Percentiles rank a stretch among this genome's conserved stretches.
Evolutionary conservation across 2,888 invertebrate species (phyloP).

Genomic region (Rhamnusium bicolor): DNA sequence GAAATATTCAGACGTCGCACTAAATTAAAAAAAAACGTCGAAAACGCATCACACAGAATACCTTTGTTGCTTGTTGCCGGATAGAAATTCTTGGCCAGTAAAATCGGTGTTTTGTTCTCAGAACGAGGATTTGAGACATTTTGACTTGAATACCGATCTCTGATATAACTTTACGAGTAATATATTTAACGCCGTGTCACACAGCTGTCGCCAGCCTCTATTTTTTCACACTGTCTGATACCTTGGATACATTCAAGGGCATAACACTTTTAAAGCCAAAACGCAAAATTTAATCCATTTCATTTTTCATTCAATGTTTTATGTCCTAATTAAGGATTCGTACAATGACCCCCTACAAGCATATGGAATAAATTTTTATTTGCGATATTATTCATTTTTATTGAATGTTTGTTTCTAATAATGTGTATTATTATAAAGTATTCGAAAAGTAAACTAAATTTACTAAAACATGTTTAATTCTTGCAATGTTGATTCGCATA

Average conservation of each 20-base stretch:
- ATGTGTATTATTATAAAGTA: too few species aligned
- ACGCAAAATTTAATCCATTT: neutral
- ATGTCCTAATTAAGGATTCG: neutral
- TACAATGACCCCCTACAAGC: neutral
- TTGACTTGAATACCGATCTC: constrained; percentile 64
- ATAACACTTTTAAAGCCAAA: constrained; percentile 24
- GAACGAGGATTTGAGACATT: constrained; percentile 61
- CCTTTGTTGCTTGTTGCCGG: constrained; percentile 27
- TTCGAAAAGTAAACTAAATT: too few species aligned
- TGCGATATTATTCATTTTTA: too few species aligned
- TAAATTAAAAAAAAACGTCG: neutral
- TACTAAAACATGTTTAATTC: too few species aligned
- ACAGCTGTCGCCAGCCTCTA: constrained; percentile 50
- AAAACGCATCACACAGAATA: constrained; percentile 23
- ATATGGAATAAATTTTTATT: neutral
- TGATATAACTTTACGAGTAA: constrained; percentile 66
- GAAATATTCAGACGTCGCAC: neutral
- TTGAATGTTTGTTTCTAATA: too few species aligned
- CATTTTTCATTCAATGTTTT: neutral
- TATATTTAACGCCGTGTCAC: constrained; percentile 66
- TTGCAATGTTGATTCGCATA: too few species aligned
- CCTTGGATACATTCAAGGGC: constrained; percentile 56
- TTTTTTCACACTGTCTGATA: constrained; percentile 61
- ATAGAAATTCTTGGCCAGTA: constrained; percentile 51
- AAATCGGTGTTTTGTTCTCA: constrained; percentile 63